Evolutionary conservation across 2,888 invertebrate species (phyloP), one percentile per base, ranked within the genome.

Genomic region (Habroteleia sp.): DNA sequence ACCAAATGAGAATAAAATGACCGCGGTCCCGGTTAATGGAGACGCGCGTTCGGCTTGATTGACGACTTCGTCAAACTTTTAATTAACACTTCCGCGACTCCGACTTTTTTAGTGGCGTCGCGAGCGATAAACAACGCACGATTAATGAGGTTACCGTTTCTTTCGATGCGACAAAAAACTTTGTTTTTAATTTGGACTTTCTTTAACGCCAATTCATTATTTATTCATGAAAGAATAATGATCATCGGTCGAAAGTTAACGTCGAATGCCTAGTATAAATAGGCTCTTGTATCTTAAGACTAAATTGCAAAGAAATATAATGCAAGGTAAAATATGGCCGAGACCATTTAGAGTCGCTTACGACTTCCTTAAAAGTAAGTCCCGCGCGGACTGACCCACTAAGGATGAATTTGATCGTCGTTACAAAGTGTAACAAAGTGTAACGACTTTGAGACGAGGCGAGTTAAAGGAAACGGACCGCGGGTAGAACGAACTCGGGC

Each of bases 401-500:
- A 13, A 44, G 46, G 46, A 54, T 41, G 52, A 44, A 44, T 65
- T 63, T 42, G 42, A 41, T 27, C 54, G 46, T 41, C 41, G 37
- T 17, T 50, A 25, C 60, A 8, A 27, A 25, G 60, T 37, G 46
- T 46, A 46, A 60, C 63, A 52, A 63, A 63, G 52, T 63, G 63
- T 63, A 50, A 63, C 52, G 50, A 37, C 41, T 39, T 8, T 5
- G 44, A 42, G 46, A 27, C 39, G 44, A 65, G 44, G 37, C 25
- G 42, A 33, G 44, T 60, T 62, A 23, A 54, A 56, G 68, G 58
- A 58, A 68, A 68, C 11, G 68, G 35, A 44, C 11, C 50, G 39
- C 58, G 58, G 41, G 68, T 46, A 17, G 58, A 50, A 42, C 50
- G 33, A 50, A 48, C 41, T 29, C 68, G 65, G 87, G 85, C 87